These are phyloP conservation scores for Synanthedon formicaeformis DNA, from an alignment of 2,888 invertebrate species.

Conservation along the genomic window DNA sequence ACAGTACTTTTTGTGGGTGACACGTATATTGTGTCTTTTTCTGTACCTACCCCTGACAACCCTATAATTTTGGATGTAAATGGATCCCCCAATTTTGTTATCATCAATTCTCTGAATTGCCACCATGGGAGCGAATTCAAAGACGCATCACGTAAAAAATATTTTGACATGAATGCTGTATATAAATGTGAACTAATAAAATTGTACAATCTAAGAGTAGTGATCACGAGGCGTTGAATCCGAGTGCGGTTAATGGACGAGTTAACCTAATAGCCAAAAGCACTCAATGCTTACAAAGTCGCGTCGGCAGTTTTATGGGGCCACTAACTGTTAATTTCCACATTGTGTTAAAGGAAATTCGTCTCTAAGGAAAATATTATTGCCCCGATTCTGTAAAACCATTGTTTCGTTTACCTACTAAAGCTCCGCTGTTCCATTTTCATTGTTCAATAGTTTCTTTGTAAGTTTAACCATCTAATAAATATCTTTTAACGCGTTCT, in stretches of 20 bases:
- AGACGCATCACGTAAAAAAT: no score
- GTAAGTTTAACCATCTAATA: constrained; percentile 9
- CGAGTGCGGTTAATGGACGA: constrained; percentile 56
- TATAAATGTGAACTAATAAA: constrained; percentile 11
- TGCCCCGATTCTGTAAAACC: constrained; percentile 10
- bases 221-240: constrained; percentile 47
- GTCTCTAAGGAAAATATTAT: constrained; percentile 52
- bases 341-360: constrained; percentile 54
- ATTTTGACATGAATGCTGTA: background rate
- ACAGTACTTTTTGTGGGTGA: no score
- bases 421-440: constrained; percentile 23
- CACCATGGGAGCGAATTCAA: no score
- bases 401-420: constrained; percentile 27
- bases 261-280: constrained; percentile 68
- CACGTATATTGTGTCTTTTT: no score
- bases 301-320: constrained; percentile 54
- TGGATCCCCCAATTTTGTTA: no score
- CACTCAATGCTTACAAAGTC: constrained; percentile 68
- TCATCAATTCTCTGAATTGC: no score
- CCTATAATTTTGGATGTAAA: no score
- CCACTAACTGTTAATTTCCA: constrained; percentile 65
- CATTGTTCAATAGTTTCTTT: constrained; percentile 24
- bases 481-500: constrained; percentile 5
- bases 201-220: constrained; percentile 34
- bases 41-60: no score